These are phyloP conservation scores for Ormyrus labotus DNA, from an alignment of 2,888 invertebrate genomes.

Conservation along the genomic window DNA sequence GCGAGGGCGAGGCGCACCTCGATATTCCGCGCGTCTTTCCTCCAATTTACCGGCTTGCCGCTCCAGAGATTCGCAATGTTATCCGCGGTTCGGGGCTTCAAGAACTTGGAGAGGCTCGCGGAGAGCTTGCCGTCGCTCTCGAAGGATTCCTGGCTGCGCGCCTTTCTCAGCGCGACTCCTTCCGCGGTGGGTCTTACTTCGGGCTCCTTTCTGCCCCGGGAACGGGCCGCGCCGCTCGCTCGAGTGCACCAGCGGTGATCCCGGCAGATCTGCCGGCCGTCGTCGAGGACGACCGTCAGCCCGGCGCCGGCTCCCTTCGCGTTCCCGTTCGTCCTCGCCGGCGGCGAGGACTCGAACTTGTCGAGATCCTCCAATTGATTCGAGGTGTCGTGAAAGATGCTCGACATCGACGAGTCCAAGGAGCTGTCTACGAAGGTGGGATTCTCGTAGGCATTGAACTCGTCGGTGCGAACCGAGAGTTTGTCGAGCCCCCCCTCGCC, in stretches of 20 bases:
- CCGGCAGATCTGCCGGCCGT: slow-evolving; percentile 4
- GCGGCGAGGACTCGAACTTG: background rate
- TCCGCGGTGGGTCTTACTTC: background rate
- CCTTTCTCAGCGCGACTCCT: background rate
- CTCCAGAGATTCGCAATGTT: slow-evolving; percentile 66
- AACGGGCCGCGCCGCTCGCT: slow-evolving; percentile 1
- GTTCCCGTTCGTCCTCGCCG: background rate
- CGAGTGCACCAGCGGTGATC: slow-evolving; percentile 45
- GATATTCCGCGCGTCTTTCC: slow-evolving; percentile 11
- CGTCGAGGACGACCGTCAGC: slow-evolving; percentile 39
- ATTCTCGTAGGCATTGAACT: slow-evolving; percentile 69
- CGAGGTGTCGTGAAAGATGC: slow-evolving; percentile 61
- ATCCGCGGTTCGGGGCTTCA: slow-evolving; percentile 61
- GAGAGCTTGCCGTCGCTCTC: background rate
- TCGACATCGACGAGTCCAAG: slow-evolving; percentile 67
- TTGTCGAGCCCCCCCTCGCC: slow-evolving; percentile 7
- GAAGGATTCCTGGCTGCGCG: background rate
- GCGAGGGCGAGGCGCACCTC: background rate
- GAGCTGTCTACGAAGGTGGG: slow-evolving; percentile 72
- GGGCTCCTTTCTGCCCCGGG: slow-evolving; percentile 7
- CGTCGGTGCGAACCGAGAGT: slow-evolving; percentile 30
- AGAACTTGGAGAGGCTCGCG: slow-evolving; percentile 21
- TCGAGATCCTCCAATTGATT: slow-evolving; percentile 32
- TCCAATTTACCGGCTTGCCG: slow-evolving; percentile 57
- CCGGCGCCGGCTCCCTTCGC: background rate